Percentiles rank a stretch among this genome's conserved stretches.
Conservation (phyloP, 2,888 invertebrate genomes). For the Taphrorychus bicolor region DNA sequence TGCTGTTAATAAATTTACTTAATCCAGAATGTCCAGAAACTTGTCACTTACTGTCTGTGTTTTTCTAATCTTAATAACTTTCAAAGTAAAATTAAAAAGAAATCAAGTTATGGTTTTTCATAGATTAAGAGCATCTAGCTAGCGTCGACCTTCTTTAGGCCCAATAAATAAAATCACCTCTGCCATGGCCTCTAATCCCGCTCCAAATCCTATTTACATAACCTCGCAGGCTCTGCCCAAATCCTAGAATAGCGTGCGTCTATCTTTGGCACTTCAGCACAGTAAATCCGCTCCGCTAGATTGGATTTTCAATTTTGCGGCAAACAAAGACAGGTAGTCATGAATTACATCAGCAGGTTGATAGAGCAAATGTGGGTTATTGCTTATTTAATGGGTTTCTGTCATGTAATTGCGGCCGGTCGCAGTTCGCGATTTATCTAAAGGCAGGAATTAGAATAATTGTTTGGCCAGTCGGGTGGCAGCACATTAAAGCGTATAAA, state of each 20-base stretch:
- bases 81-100: too few species aligned
- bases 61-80: too few species aligned
- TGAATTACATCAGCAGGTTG: slow-evolving; percentile 14
- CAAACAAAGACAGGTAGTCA: slow-evolving; percentile 15
- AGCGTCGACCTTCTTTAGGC: too few species aligned
- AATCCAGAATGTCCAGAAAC: too few species aligned
- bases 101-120: too few species aligned
- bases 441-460: slow-evolving; percentile 21
- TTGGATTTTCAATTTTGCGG: slow-evolving; percentile 9
- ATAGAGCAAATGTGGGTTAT: slow-evolving; percentile 24
- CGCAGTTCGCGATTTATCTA: slow-evolving; percentile 22
- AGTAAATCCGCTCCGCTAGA: neutral
- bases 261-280: neutral
- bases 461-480: neutral
- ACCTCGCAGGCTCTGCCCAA: neutral
- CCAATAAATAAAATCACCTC: too few species aligned
- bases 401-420: slow-evolving; percentile 19
- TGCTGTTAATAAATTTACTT: too few species aligned
- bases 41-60: too few species aligned
- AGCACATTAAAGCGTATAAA: neutral
- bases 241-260: neutral
- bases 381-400: slow-evolving; percentile 28
- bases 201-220: neutral
- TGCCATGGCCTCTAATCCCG: too few species aligned
- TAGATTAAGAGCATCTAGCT: too few species aligned